phyloP scores from a whole-genome alignment of 2,113 vertebrate genomes.

The Etheostoma spectabile region DNA sequence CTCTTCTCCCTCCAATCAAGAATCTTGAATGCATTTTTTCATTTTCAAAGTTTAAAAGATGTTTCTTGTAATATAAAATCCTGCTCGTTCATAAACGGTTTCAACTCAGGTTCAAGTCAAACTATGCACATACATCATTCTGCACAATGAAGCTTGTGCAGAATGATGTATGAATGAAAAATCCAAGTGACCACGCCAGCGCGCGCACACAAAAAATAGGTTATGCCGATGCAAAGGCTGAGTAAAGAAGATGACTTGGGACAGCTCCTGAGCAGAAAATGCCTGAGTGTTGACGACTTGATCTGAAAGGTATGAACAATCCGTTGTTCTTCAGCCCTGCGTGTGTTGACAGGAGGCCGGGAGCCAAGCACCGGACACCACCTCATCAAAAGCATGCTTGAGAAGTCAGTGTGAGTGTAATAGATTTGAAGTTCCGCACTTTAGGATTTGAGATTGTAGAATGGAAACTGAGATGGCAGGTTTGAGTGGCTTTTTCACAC shows the following conservation, averaged over 20 bases:
- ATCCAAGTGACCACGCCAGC: neutral
- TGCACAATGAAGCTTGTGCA: neutral
- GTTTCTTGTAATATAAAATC: too few relatives aligned
- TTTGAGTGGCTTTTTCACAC: constrained; percentile 51
- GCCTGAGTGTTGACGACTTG: constrained; percentile 6
- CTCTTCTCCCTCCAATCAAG: neutral
- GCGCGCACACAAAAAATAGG: too few relatives aligned
- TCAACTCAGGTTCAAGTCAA: neutral
- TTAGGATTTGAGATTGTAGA: constrained; percentile 30
- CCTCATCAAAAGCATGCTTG: constrained; percentile 54
- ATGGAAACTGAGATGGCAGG: constrained; percentile 69
- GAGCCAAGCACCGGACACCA: constrained; percentile 30
- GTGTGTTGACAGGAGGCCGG: constrained; percentile 20
- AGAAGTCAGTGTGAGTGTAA: constrained; percentile 60
- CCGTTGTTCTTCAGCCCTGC: neutral
- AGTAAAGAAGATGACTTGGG: constrained; percentile 7
- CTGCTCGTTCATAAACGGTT: neutral
- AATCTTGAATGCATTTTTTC: neutral
- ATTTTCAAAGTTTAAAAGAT: neutral
- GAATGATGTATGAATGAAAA: neutral
- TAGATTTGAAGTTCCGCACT: constrained; percentile 65
- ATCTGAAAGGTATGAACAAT: constrained; percentile 19
- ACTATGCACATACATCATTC: neutral
- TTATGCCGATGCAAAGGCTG: neutral
- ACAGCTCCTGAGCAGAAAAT: constrained; percentile 1